Conservation (phyloP, 2,888 invertebrate genomes). For the Chorisops tibialis region DNA sequence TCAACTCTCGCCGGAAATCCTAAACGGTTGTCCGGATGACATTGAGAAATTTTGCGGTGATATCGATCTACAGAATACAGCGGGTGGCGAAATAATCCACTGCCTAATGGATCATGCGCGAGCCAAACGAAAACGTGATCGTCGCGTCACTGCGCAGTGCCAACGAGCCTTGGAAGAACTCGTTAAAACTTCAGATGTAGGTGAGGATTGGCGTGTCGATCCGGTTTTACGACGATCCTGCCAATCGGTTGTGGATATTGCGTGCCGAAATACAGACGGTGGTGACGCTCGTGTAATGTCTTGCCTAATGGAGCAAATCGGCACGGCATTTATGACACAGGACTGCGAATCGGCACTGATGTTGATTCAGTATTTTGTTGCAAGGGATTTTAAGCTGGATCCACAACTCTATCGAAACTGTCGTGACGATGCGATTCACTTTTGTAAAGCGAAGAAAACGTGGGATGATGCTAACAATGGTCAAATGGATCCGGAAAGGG, state of each 20-base stretch:
- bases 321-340: conserved; percentile 76
- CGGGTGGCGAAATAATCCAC: conserved; percentile 86
- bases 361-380: conserved; percentile 96
- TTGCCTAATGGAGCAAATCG: conserved; percentile 90
- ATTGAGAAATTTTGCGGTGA: conserved; percentile 73
- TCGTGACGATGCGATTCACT: conserved; percentile 76
- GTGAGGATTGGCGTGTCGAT: conserved; percentile 94
- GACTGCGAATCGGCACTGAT: conserved; percentile 88
- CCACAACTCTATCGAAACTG: conserved; percentile 84
- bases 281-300: conserved; percentile 83
- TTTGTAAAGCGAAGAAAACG: conserved; percentile 74
- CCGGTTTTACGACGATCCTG: conserved; percentile 84
- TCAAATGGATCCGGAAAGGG: conserved; percentile 71
- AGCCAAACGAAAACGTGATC: conserved; percentile 58
- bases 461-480: conserved; percentile 66
- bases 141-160: conserved; percentile 67
- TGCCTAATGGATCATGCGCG: conserved; percentile 90
- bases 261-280: conserved; percentile 69
- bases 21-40: conserved; percentile 81
- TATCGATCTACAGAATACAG: conserved; percentile 54
- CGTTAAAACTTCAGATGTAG: conserved; percentile 85
- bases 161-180: conserved; percentile 75
- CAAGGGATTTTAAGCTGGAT: conserved; percentile 90
- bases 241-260: conserved; percentile 74
- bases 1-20: conserved; percentile 87